These are phyloP conservation scores for Laticauda laticaudata DNA, from an alignment of 2,113 vertebrate genomes.

Conservation along the genomic window DNA sequence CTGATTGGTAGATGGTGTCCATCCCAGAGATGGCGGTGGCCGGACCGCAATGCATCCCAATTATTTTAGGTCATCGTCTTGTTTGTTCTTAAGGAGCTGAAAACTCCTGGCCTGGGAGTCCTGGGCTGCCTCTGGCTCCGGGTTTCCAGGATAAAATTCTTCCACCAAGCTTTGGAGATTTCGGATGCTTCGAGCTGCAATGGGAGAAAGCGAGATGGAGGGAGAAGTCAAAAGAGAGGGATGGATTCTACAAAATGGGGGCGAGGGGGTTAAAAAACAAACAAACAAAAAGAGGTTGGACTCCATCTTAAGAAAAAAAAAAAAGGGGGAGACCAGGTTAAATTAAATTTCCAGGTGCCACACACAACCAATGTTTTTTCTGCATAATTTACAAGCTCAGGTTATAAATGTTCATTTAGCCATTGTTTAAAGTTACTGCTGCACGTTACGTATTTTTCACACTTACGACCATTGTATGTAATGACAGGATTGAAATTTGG, in stretches of 20 bases:
- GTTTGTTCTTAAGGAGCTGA: fast-evolving
- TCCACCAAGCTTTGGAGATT: background rate
- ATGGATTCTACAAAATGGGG: background rate
- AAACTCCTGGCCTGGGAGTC: background rate
- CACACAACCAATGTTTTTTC: background rate
- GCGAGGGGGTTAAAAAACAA: background rate
- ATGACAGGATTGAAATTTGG: background rate
- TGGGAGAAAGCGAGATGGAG: background rate
- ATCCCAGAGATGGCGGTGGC: fast-evolving
- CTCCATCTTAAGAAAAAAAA: background rate
- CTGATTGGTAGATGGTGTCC: too few relatives aligned
- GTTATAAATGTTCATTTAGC: background rate
- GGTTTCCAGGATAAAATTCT: background rate
- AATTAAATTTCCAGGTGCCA: background rate
- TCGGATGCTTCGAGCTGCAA: fast-evolving
- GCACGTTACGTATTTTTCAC: background rate
- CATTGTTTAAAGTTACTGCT: background rate
- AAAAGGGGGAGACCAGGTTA: background rate
- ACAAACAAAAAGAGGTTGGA: background rate
- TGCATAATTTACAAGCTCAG: too few relatives aligned
- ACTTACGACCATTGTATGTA: background rate
- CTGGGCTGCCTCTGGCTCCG: fast-evolving
- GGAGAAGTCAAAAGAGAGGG: background rate
- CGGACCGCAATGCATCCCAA: background rate
- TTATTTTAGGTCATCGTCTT: fast-evolving